A percentile compares a stretch with the other conserved stretches of the same genome.
phyloP scores from a whole-genome alignment of 2,888 invertebrate genomes.

The Drosophila histrio region DNA sequence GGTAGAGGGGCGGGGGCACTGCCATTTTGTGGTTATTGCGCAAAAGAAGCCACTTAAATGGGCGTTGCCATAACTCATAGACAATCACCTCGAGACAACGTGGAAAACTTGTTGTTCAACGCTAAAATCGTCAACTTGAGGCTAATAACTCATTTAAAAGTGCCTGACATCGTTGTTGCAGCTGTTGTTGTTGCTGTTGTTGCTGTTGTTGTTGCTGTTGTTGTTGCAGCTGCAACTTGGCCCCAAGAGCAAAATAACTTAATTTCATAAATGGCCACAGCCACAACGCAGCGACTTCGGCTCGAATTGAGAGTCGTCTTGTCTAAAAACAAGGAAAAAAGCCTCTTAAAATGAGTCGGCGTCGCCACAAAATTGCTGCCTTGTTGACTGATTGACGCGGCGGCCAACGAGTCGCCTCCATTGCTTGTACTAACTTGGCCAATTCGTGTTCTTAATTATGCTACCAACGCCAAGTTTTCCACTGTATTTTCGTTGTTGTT shows the following conservation, averaged over 20 bases:
- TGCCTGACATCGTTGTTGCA: slow-evolving; percentile 57
- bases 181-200: slow-evolving; percentile 29
- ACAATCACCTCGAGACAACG: slow-evolving; percentile 33
- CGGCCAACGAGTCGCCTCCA: slow-evolving; percentile 17
- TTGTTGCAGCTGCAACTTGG: slow-evolving; percentile 46
- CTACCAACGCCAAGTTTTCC: slow-evolving; percentile 52
- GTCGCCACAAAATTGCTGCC: slow-evolving; percentile 68
- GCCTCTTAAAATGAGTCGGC: slow-evolving; percentile 10
- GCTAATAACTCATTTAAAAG: slow-evolving; percentile 78
- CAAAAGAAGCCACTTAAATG: slow-evolving; percentile 50
- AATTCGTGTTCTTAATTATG: slow-evolving; percentile 76
- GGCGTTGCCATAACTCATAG: slow-evolving; percentile 60
- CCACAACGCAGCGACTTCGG: slow-evolving; percentile 27
- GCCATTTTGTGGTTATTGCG: slow-evolving; percentile 48
- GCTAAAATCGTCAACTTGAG: slow-evolving; percentile 70
- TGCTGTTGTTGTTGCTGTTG: slow-evolving; percentile 4
- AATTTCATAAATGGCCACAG: slow-evolving; percentile 82
- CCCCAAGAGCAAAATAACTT: slow-evolving; percentile 83
- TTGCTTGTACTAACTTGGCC: slow-evolving; percentile 55
- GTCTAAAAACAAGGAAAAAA: slow-evolving; percentile 17
- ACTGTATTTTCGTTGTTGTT: slow-evolving; percentile 17
- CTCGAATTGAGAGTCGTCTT: slow-evolving; percentile 29
- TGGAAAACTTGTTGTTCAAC: slow-evolving; percentile 34
- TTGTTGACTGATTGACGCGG: slow-evolving; percentile 68
- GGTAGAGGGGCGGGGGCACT: neutral